phyloP scores from a whole-genome alignment of 1,140 invertebrate species.

The Dysdera silvatica region DNA sequence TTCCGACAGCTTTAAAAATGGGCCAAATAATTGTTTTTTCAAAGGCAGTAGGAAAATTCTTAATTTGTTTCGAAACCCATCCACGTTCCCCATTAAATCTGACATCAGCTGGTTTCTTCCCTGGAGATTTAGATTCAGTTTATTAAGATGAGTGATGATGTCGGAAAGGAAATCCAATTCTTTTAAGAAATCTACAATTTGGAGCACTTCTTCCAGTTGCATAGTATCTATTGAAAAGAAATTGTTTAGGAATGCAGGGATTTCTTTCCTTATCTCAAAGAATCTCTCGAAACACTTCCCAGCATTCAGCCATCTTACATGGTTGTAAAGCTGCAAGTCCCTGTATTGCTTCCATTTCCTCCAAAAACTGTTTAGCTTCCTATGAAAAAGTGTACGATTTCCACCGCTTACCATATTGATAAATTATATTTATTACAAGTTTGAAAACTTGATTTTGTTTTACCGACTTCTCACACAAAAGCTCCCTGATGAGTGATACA shows the following conservation, averaged over 20 bases:
- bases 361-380: too few relatives aligned
- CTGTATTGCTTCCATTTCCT: conserved; percentile 20
- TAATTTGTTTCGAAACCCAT: conserved; percentile 19
- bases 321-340: conserved; percentile 5
- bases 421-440: too few relatives aligned
- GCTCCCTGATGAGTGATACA: neutral
- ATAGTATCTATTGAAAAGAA: neutral
- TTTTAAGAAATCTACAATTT: conserved; percentile 10
- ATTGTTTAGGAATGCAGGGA: neutral
- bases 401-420: too few relatives aligned
- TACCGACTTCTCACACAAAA: neutral
- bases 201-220: conserved; percentile 13
- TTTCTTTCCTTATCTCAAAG: conserved; percentile 22
- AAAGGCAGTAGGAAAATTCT: too few relatives aligned
- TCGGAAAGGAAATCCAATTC: conserved; percentile 10
- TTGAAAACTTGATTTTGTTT: neutral
- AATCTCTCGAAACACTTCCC: conserved; percentile 15
- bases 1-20: too few relatives aligned
- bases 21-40: too few relatives aligned
- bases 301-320: conserved; percentile 16
- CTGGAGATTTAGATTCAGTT: conserved; percentile 8
- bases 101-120: conserved; percentile 3
- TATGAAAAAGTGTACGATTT: too few relatives aligned
- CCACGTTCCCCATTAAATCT: conserved; percentile 12
- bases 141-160: conserved; percentile 3